Base-by-base conservation (phyloP, 2,797 vertebrate genomes). In the Sebastiscus albofasciatus region DNA sequence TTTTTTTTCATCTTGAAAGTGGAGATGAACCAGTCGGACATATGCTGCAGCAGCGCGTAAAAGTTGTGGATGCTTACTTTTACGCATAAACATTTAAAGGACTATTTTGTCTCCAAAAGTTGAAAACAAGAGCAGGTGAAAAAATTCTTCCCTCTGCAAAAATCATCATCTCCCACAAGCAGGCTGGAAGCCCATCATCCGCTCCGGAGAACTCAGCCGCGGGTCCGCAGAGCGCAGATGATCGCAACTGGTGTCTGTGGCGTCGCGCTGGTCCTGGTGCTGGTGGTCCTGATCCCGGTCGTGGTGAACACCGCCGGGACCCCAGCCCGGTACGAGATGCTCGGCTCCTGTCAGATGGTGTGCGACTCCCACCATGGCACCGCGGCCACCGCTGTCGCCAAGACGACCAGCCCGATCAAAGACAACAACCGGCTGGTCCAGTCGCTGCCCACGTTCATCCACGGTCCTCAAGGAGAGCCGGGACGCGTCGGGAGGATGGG, bases 281-380 rank as follows among this genome's bases (percentile, higher is more conserved):
- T 99, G 95, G 97, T 99, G 91, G 96, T 99, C 87, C 96, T 99
- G 86, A 99, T 99, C 94, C 98, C 98, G 81, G 97, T 99, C 85
- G 94, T 99, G 94, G 98, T 99, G 84, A 99, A 97, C 96, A 97
- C 98, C 75, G 98, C 97, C 75, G 97, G 98, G 82, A 95, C 96
- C 33, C 97, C 97, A 49, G 96, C 97, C 70, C 97, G 97, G 91
- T 98, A 98, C 92, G 98, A 99, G 95, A 98, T 99, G 98, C 96
- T 99, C 87, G 98, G 97, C 80, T 97, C 98, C 87, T 99, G 98
- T 95, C 97, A 98, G 87, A 99, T 99, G 98, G 97, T 99, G 79
- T 99, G 98, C 93, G 98, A 99, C 92, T 96, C 98, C 60, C 97
- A 98, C 89, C 97, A 98, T 87, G 97, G 97, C 81, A 97, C 97